Evolutionary conservation across 1,140 invertebrate genomes (phyloP).

Genomic region (Drosophila tsacasi): DNA sequence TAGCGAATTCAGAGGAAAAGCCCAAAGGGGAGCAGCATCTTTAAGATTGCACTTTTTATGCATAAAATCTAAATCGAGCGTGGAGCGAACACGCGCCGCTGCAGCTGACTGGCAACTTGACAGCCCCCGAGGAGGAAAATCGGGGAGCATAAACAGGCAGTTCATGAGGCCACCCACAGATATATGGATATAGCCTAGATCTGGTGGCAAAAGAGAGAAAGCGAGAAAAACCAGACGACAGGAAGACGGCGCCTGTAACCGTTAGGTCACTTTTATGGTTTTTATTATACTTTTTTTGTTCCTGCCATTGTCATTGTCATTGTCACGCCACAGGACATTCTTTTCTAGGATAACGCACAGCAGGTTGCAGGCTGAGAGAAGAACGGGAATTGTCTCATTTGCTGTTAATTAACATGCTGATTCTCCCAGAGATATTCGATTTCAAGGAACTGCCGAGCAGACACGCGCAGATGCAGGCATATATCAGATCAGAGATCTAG

Average conservation of each 20-base stretch:
- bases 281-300: conserved; percentile 8
- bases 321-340: conserved; percentile 50
- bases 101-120: conserved; percentile 75
- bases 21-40: conserved; percentile 41
- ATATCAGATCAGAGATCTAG: conserved; percentile 11
- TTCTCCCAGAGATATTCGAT: conserved; percentile 28
- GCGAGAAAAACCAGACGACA: conserved; percentile 16
- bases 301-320: conserved; percentile 21
- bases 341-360: conserved; percentile 38
- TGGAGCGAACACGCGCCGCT: conserved; percentile 72
- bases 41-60: conserved; percentile 71
- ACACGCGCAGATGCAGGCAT: conserved; percentile 51
- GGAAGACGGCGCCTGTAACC: conserved; percentile 34
- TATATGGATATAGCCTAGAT: conserved; percentile 13
- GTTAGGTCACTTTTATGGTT: conserved; percentile 58
- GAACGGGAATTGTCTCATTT: conserved; percentile 58
- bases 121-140: conserved; percentile 37
- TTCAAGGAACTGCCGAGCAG: conserved; percentile 58
- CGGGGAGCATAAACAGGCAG: conserved; percentile 7
- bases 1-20: conserved; percentile 71
- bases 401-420: conserved; percentile 69
- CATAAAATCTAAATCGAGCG: conserved; percentile 81
- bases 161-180: conserved; percentile 56
- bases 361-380: conserved; percentile 22
- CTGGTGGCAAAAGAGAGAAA: background rate